phyloP scores from a whole-genome alignment of 2,113 vertebrate genomes.

The Ciconia boyciana region DNA sequence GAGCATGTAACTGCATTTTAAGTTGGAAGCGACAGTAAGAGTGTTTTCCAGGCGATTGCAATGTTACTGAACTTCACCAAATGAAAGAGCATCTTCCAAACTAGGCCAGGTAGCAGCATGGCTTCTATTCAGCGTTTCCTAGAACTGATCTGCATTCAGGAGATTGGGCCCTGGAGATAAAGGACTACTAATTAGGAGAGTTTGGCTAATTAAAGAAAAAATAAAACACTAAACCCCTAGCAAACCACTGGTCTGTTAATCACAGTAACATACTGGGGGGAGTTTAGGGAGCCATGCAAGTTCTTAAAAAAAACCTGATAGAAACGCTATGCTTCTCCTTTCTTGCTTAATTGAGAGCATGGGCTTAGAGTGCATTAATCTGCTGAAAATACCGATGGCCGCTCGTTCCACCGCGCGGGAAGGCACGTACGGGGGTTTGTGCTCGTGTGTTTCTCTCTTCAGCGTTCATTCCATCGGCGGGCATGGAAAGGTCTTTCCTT shows the following conservation, averaged over 20 bases:
- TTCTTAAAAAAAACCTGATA: neutral
- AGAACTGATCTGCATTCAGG: neutral
- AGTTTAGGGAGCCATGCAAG: neutral
- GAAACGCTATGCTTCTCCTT: fast-evolving
- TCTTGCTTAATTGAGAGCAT: neutral
- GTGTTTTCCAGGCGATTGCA: neutral
- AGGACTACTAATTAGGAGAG: neutral
- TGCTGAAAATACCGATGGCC: neutral
- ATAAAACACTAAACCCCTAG: neutral
- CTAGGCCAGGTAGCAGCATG: neutral
- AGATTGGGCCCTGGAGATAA: neutral
- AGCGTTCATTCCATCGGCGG: neutral
- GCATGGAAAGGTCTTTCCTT: neutral
- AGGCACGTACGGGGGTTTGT: fast-evolving
- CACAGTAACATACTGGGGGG: neutral
- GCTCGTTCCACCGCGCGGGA: fast-evolving
- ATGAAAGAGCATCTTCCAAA: neutral
- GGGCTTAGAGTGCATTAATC: neutral
- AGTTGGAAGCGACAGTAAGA: neutral
- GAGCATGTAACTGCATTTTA: neutral
- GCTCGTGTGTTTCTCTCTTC: neutral
- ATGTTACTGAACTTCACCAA: neutral
- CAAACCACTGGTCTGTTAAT: neutral
- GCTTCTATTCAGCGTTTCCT: neutral
- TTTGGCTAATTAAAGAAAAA: neutral